Percentiles rank a stretch among this genome's conserved stretches.
Conservation (phyloP, 2,888 invertebrate species). For the Catocala nupta region DNA sequence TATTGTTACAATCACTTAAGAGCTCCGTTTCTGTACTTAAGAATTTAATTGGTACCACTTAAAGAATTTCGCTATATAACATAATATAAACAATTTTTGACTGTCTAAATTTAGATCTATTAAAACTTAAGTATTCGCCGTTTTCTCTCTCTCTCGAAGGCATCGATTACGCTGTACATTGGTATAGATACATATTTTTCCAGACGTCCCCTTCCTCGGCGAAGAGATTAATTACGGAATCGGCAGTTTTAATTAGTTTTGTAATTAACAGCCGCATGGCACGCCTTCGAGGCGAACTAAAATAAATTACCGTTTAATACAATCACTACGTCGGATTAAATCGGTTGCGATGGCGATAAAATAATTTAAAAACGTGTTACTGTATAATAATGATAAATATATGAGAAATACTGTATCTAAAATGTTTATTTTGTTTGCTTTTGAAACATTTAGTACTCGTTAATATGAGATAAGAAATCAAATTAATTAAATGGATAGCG, state of each 20-base stretch:
- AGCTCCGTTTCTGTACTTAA: slow-evolving; percentile 1
- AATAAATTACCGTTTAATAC: slow-evolving; percentile 85
- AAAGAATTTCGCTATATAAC: too few relatives aligned
- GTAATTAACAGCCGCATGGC: slow-evolving; percentile 81
- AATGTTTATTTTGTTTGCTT: too few relatives aligned
- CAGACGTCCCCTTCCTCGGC: slow-evolving; percentile 46
- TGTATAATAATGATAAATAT: too few relatives aligned
- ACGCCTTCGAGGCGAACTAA: slow-evolving; percentile 75
- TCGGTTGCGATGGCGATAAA: slow-evolving; percentile 46
- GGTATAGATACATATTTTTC: slow-evolving; percentile 44
- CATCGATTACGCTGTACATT: slow-evolving; percentile 31
- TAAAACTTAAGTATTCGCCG: too few relatives aligned
- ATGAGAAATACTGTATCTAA: too few relatives aligned
- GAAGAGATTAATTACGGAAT: slow-evolving; percentile 82
- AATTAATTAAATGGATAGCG: too few relatives aligned
- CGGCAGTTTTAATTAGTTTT: slow-evolving; percentile 86
- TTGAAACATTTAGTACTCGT: too few relatives aligned
- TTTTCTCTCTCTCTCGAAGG: background rate
- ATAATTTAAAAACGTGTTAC: slow-evolving; percentile 16
- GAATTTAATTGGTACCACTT: slow-evolving; percentile 6
- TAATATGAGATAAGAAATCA: too few relatives aligned
- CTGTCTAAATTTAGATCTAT: too few relatives aligned
- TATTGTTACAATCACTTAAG: slow-evolving; percentile 14
- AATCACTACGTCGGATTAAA: slow-evolving; percentile 74
- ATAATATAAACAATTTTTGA: too few relatives aligned